Evolutionary conservation across 2,888 invertebrate species (phyloP).

Genomic region (Drosophila gaucha): DNA sequence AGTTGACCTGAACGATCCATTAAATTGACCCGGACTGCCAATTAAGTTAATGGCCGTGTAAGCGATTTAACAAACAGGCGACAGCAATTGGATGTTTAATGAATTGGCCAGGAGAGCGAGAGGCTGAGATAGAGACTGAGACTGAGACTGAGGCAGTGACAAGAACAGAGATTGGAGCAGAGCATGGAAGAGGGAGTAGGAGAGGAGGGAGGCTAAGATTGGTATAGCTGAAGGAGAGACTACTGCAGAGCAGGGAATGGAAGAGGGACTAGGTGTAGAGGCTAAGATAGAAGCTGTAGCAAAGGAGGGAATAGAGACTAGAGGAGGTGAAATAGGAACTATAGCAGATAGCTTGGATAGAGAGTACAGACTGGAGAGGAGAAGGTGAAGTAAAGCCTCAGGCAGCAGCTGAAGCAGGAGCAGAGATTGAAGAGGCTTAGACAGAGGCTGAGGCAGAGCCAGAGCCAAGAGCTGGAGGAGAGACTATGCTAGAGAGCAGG

Average conservation of each 20-base stretch:
- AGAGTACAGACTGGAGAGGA: neutral
- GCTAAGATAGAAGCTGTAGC: neutral
- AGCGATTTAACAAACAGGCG: conserved; percentile 72
- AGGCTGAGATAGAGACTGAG: neutral
- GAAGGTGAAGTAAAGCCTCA: neutral
- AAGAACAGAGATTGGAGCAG: neutral
- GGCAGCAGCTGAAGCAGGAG: neutral
- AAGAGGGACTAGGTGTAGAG: neutral
- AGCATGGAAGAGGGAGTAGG: neutral
- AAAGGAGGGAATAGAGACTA: neutral
- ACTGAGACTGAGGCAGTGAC: neutral
- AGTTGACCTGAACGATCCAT: conserved; percentile 31
- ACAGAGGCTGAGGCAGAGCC: neutral
- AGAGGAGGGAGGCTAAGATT: neutral
- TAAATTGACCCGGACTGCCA: conserved; percentile 62
- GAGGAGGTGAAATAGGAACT: neutral
- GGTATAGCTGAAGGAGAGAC: neutral
- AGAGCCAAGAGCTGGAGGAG: no score
- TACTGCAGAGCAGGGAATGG: neutral
- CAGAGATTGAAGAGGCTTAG: neutral
- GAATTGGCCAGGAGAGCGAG: conserved; percentile 47
- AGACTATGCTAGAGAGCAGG: no score
- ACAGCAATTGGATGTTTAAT: conserved; percentile 76
- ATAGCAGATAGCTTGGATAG: neutral
- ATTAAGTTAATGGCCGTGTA: conserved; percentile 68